These are phyloP conservation scores for Psix sp. DNA, from an alignment of 1,140 invertebrate genomes.

Conservation along the genomic window DNA sequence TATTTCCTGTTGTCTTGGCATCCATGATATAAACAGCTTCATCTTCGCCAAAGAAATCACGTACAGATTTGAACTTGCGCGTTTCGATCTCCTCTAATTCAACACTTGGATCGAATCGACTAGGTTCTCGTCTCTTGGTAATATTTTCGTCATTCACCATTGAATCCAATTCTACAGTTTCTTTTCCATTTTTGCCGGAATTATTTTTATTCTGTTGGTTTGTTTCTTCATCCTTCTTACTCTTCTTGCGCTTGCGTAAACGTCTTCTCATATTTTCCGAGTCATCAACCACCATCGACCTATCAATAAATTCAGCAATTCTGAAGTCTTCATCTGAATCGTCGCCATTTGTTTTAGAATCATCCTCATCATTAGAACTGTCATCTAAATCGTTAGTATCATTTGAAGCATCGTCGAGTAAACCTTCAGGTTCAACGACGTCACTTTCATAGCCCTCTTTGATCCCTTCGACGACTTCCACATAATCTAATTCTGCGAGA, in stretches of 20 bases:
- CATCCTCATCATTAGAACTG: constrained; percentile 57
- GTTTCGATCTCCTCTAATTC: constrained; percentile 69
- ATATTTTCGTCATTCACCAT: constrained; percentile 82
- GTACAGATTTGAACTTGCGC: constrained; percentile 81
- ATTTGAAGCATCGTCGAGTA: constrained; percentile 39
- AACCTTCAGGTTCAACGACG: constrained; percentile 75
- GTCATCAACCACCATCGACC: constrained; percentile 20
- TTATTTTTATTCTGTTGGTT: constrained; percentile 56
- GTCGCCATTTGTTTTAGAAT: constrained; percentile 52
- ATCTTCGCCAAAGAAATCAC: constrained; percentile 87
- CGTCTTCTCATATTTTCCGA: constrained; percentile 64
- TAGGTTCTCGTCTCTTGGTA: constrained; percentile 77
- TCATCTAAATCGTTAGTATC: constrained; percentile 44
- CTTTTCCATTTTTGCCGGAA: constrained; percentile 41
- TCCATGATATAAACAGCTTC: constrained; percentile 96
- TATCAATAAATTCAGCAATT: constrained; percentile 53
- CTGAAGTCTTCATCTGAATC: constrained; percentile 78
- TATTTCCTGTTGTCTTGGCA: constrained; percentile 95
- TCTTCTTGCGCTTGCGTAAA: constrained; percentile 71
- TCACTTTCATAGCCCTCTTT: constrained; percentile 93
- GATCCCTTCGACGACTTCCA: constrained; percentile 92
- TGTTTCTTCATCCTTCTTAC: constrained; percentile 55
- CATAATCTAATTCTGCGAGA: constrained; percentile 96
- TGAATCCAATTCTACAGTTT: constrained; percentile 64
- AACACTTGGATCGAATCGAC: constrained; percentile 78